Evolutionary conservation across 53 echinoderm and acorn worm species (phyloP), one percentile per base, ranked within the genome.

Genomic region (Astropecten irregularis): DNA sequence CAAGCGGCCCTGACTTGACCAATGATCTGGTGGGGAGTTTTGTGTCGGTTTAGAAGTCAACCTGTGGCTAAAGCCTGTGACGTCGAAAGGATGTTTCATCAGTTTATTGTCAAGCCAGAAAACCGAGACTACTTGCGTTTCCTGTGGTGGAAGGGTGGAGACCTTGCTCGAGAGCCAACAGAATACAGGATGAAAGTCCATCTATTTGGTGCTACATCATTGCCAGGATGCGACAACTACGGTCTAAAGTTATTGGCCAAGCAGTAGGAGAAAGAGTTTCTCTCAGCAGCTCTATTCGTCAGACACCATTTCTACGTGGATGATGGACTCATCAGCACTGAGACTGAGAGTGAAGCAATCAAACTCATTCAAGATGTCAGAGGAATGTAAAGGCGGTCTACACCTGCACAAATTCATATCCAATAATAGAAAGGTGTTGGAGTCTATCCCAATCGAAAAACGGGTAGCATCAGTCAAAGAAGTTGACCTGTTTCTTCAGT

Each of bases 221-320:
- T 71, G 18, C 84, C 70, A 70, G 84, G 84, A 6, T 84, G 84
- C 23, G 70, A 57, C 25, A 69, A 84, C 42, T 84, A 70, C 40
- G 83, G 84, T 21, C 38, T 84, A 3, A 84, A 84, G 60, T 71
- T 84, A 18, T 57, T 91, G 40, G 76, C 91, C 40, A 81, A 61
- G 47, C 38, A 57, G 35, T 83, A 62, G 61, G 79, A 81, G 60
- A 40, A 81, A 32, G 62, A 85, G 10, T 73, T 62, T 49, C 82
- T 83, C 34, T 50, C 64, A 38, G 90, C 90, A 51, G 64, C 86
- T 14, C 29, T 32, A 36, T 90, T 90, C 82, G 27, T 82, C 20
- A 18, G 8, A 49, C n/a, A n/a, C 26, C 40, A 76, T 19, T 76
- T 76, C 25, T 58, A 76, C 23, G 59, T 76, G 31, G 81, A 81